phyloP scores from a whole-genome alignment of 2,113 vertebrate genomes.

The Xyrauchen texanus region DNA sequence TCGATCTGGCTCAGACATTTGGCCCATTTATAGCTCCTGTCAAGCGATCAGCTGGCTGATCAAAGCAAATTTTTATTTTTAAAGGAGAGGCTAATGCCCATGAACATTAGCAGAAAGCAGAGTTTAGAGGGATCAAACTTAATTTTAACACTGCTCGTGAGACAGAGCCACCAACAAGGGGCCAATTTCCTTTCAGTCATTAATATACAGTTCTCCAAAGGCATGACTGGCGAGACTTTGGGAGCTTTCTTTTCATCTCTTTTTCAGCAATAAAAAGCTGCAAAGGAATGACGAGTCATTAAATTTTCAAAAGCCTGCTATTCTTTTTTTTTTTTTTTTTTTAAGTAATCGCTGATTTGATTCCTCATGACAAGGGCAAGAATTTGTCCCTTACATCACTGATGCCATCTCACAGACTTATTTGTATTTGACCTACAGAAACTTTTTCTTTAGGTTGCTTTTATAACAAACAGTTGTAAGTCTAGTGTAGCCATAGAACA shows the following conservation, averaged over 20 bases:
- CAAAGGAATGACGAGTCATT: not conserved
- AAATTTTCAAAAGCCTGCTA: not conserved
- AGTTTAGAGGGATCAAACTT: constrained; percentile 67
- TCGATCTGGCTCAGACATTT: constrained; percentile 54
- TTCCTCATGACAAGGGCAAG: too few species aligned
- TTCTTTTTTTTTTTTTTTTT: too few species aligned
- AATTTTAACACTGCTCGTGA: constrained; percentile 61
- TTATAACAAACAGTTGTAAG: too few species aligned
- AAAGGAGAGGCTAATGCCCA: constrained; percentile 35
- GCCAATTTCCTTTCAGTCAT: constrained; percentile 44
- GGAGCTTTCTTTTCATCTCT: not conserved
- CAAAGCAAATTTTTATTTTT: constrained; percentile 62
- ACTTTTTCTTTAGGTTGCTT: too few species aligned
- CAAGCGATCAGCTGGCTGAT: constrained; percentile 50
- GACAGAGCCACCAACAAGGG: constrained; percentile 7
- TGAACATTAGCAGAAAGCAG: constrained; percentile 61
- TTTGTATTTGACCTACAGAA: too few species aligned
- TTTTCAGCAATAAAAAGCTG: constrained; percentile 18
- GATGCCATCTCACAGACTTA: too few species aligned
- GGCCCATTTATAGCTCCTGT: constrained; percentile 40
- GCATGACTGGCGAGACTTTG: not conserved
- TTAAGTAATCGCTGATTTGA: too few species aligned
- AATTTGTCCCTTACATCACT: too few species aligned
- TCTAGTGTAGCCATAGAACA: too few species aligned
- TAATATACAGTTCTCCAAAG: constrained; percentile 35